phyloP scores from a whole-genome alignment of 2,797 vertebrate species.

The Chaetophractus vellerosus region DNA sequence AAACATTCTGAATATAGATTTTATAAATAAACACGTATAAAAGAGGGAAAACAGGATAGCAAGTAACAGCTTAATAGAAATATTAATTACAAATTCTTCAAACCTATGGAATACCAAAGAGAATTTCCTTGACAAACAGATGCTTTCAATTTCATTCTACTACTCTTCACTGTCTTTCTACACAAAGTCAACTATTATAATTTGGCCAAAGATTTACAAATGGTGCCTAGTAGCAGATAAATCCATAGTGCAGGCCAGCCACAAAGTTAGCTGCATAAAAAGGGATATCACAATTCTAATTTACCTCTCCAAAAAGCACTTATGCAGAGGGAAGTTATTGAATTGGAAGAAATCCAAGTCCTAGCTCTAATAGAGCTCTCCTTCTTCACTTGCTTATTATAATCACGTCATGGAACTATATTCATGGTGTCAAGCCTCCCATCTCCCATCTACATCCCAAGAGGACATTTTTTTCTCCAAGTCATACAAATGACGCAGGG shows the following conservation, averaged over 20 bases:
- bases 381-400: constrained; percentile 28
- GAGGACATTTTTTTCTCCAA: not conserved
- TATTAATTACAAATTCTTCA: constrained; percentile 49
- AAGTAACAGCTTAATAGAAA: not conserved
- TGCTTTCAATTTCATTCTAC: not conserved
- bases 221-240: constrained; percentile 35
- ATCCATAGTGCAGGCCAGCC: not conserved
- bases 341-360: not conserved
- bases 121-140: constrained; percentile 60
- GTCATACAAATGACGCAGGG: not conserved
- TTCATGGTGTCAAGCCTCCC: not conserved
- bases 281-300: not conserved
- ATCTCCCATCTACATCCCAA: not conserved
- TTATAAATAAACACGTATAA: constrained; percentile 29
- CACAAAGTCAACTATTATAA: not conserved
- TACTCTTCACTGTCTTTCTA: constrained; percentile 18
- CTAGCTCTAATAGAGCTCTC: not conserved
- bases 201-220: not conserved
- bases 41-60: constrained; percentile 1
- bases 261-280: not conserved
- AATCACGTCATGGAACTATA: not conserved
- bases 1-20: constrained; percentile 37
- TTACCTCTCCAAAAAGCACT: not conserved
- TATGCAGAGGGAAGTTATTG: not conserved
- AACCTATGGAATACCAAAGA: constrained; percentile 41